A percentile compares a stretch with the other conserved stretches of the same genome.
phyloP scores from a whole-genome alignment of 2,113 vertebrate species.

The Hipposideros armiger region DNA sequence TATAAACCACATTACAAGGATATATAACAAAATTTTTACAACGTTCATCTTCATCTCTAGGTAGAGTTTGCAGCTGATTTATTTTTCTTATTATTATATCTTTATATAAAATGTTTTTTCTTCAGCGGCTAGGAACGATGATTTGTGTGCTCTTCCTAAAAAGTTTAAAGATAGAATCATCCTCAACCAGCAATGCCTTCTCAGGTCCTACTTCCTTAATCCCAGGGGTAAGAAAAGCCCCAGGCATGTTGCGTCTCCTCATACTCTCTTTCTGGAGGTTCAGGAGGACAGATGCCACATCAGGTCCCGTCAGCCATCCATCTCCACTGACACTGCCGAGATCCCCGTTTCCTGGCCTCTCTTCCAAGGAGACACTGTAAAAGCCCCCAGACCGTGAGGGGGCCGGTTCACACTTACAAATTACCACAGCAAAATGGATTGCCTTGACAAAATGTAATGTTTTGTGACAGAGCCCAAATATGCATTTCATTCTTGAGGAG shows the following conservation, averaged over 20 bases:
- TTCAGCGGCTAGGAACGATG: not conserved
- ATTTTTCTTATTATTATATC: not conserved
- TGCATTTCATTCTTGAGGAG: constrained; percentile 91
- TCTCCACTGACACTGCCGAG: not conserved
- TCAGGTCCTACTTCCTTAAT: not conserved
- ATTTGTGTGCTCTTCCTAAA: not conserved
- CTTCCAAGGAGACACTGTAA: constrained; percentile 63
- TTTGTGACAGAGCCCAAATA: constrained; percentile 96
- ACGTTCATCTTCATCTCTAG: not conserved
- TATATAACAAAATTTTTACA: not conserved
- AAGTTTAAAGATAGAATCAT: not conserved
- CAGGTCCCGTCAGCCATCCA: not conserved
- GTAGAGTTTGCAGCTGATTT: no score
- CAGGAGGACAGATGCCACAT: constrained; percentile 50
- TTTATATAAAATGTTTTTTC: not conserved
- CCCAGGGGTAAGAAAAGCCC: not conserved
- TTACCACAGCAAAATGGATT: constrained; percentile 93
- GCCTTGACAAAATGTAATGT: constrained; percentile 94
- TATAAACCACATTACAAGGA: not conserved
- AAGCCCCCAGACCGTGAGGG: constrained; percentile 81
- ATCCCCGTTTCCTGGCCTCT: constrained; percentile 66
- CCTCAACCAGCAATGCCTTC: not conserved
- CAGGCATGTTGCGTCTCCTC: fast-evolving
- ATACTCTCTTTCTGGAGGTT: constrained; percentile 10
- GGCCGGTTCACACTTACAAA: constrained; percentile 88